phyloP scores from a whole-genome alignment of 2,113 vertebrate species.

The Chionodraco myersi region DNA sequence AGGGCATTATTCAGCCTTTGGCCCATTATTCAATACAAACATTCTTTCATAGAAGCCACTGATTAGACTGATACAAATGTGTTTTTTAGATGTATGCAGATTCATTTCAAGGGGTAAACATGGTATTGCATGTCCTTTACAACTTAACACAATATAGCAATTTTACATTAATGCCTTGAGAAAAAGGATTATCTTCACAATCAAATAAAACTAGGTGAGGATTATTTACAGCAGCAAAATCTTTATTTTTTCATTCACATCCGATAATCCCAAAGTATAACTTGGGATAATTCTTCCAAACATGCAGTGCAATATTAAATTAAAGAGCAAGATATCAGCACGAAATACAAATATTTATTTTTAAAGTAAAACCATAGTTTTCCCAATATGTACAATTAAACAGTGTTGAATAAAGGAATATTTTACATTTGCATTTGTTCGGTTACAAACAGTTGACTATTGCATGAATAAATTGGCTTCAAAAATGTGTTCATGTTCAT shows the following conservation, averaged over 20 bases:
- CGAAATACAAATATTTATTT: constrained; percentile 24
- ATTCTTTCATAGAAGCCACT: too few relatives aligned
- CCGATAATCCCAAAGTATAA: constrained; percentile 14
- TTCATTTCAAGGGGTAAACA: neutral
- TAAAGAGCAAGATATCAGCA: constrained; percentile 1
- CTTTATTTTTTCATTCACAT: constrained; percentile 33
- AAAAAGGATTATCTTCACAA: constrained; percentile 6
- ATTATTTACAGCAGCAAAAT: constrained; percentile 11
- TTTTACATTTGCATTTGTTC: constrained; percentile 16
- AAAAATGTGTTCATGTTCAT: constrained; percentile 2
- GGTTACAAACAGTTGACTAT: constrained; percentile 11
- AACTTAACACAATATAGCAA: neutral
- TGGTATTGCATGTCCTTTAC: constrained; percentile 1
- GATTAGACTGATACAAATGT: neutral
- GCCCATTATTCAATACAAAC: too few relatives aligned
- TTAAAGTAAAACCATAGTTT: constrained; percentile 1
- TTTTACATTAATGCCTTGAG: neutral
- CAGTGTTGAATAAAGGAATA: constrained; percentile 9
- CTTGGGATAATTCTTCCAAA: constrained; percentile 36
- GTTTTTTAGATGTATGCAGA: neutral
- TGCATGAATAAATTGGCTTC: constrained; percentile 18
- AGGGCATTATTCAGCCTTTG: too few relatives aligned
- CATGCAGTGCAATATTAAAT: constrained; percentile 56
- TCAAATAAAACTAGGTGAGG: neutral
- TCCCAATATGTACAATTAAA: constrained; percentile 34